These are phyloP conservation scores for Morinoia aosen DNA, from an alignment of 2,888 invertebrate genomes.

Conservation along the genomic window DNA sequence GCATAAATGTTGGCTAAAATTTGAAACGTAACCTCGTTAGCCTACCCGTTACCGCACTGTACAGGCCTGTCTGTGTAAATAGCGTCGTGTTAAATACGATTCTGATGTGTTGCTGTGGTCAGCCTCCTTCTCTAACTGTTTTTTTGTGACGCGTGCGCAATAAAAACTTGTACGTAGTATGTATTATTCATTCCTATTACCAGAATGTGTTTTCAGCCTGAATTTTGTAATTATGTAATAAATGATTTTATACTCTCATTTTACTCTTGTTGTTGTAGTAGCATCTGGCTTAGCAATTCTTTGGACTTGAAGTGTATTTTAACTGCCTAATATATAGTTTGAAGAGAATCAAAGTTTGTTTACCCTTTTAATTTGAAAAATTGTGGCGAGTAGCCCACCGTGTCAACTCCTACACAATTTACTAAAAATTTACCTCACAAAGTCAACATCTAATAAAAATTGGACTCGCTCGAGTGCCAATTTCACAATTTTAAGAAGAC, in stretches of 20 bases:
- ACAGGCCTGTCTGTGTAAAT: neutral
- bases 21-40: neutral
- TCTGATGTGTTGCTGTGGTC: constrained; percentile 13
- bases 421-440: no score
- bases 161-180: neutral
- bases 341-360: neutral
- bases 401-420: no score
- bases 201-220: constrained; percentile 28
- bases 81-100: neutral
- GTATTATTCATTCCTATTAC: constrained; percentile 40
- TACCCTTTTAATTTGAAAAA: neutral
- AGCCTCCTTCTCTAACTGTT: neutral
- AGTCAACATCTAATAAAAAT: no score
- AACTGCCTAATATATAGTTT: constrained; percentile 39
- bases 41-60: neutral
- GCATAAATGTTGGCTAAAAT: neutral
- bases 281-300: constrained; percentile 48
- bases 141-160: constrained; percentile 38
- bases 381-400: neutral
- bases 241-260: constrained; percentile 46
- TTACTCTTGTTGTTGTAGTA: constrained; percentile 47
- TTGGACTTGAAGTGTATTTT: constrained; percentile 48
- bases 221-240: constrained; percentile 51
- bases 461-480: no score
- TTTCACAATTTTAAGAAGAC: no score